These are phyloP conservation scores for Macrotus californicus DNA, from an alignment of 2,113 vertebrate species.

Conservation along the genomic window DNA sequence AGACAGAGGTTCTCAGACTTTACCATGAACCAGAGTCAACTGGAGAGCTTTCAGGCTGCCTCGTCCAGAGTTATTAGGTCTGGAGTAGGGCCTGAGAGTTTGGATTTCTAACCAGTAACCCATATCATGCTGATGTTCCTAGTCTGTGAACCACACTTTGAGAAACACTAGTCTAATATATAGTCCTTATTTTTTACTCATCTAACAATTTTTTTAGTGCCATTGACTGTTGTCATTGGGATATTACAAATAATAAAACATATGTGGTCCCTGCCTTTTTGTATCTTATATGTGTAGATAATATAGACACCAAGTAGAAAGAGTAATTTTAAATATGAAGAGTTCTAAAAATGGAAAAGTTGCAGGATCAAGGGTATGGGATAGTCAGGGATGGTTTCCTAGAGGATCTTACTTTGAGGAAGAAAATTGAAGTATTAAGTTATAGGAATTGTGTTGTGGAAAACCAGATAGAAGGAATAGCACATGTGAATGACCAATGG, in stretches of 20 bases:
- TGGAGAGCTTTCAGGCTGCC: background rate
- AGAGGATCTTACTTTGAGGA: background rate
- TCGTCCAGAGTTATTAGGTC: background rate
- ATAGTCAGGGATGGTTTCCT: background rate
- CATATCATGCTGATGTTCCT: background rate
- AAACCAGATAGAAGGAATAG: background rate
- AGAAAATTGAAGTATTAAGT: slow-evolving; percentile 24
- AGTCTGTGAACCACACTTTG: background rate
- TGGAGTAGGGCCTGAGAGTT: background rate
- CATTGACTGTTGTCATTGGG: background rate
- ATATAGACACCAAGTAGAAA: background rate
- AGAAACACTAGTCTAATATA: background rate
- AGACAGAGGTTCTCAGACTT: background rate
- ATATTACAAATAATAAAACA: background rate
- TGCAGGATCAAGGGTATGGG: background rate
- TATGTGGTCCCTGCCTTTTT: background rate
- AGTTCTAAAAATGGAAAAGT: background rate
- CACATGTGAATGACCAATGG: background rate
- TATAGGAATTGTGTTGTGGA: background rate
- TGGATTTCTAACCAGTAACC: background rate
- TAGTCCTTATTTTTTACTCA: background rate
- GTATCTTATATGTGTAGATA: background rate
- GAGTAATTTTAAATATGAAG: slow-evolving; percentile 6
- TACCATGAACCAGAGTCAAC: background rate
- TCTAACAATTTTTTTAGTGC: background rate